Percentiles rank a stretch among this genome's conserved stretches.
phyloP scores from a whole-genome alignment of 2,888 invertebrate genomes.

The Aphidoletes aphidimyza region DNA sequence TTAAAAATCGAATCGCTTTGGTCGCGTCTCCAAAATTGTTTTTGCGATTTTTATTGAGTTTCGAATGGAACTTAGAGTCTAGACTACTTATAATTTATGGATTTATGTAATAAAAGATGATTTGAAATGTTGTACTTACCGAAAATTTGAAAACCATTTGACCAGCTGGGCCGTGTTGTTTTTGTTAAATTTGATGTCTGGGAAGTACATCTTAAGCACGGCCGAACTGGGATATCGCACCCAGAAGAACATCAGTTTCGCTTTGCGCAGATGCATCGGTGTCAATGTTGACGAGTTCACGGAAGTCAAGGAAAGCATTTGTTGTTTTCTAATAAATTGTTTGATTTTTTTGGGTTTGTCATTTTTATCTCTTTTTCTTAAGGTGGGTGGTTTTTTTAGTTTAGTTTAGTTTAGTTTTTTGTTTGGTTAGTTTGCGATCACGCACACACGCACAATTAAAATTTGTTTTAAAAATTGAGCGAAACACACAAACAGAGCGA shows the following conservation, averaged over 20 bases:
- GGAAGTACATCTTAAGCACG: slow-evolving; percentile 99
- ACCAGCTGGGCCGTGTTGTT: slow-evolving; percentile 99
- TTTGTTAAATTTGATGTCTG: slow-evolving; percentile 99
- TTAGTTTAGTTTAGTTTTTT: background rate
- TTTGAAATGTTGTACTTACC: slow-evolving; percentile 76
- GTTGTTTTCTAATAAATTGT: slow-evolving; percentile 56
- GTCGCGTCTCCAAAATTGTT: background rate
- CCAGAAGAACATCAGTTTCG: slow-evolving; percentile 99
- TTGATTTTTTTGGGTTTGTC: slow-evolving; percentile 53
- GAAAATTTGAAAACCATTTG: slow-evolving; percentile 99
- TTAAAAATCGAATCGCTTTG: too few relatives aligned
- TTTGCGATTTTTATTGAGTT: background rate
- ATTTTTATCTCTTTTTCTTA: slow-evolving; percentile 54
- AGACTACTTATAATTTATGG: slow-evolving; percentile 53
- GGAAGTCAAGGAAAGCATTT: slow-evolving; percentile 78
- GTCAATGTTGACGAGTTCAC: slow-evolving; percentile 95
- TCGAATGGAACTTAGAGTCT: slow-evolving; percentile 55
- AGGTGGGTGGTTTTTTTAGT: slow-evolving; percentile 6
- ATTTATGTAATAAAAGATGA: slow-evolving; percentile 41
- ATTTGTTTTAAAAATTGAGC: slow-evolving; percentile 22
- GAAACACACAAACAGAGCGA: background rate
- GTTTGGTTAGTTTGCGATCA: background rate
- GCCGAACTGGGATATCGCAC: slow-evolving; percentile 99
- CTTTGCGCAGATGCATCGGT: slow-evolving; percentile 99
- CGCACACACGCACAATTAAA: slow-evolving; percentile 53